Conservation (phyloP, 1,140 invertebrate genomes). For the Dendrolimus kikuchii region DNA sequence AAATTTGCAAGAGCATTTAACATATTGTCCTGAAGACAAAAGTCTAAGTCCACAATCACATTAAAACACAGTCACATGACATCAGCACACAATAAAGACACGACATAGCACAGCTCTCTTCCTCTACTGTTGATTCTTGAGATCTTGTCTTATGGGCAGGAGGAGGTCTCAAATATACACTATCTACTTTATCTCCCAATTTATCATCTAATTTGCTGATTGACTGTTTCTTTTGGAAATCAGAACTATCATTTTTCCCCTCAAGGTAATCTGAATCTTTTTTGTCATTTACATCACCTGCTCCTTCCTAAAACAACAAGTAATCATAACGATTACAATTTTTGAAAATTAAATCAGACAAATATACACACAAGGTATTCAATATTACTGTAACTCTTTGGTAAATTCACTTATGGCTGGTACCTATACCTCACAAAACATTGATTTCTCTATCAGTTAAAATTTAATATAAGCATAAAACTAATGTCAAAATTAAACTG, state of each 20-base stretch:
- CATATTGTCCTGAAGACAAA: too few relatives aligned
- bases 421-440: too few relatives aligned
- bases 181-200: slow-evolving; percentile 46
- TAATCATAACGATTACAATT: background rate
- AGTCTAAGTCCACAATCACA: slow-evolving; percentile 24
- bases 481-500: too few relatives aligned
- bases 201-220: slow-evolving; percentile 23
- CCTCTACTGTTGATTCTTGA: slow-evolving; percentile 34
- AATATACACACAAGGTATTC: background rate
- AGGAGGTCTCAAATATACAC: slow-evolving; percentile 46
- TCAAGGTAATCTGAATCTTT: slow-evolving; percentile 27
- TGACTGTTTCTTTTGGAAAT: slow-evolving; percentile 18
- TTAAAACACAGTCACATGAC: slow-evolving; percentile 62
- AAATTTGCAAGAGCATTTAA: too few relatives aligned
- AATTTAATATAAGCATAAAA: too few relatives aligned
- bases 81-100: slow-evolving; percentile 62
- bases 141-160: slow-evolving; percentile 39
- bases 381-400: background rate
- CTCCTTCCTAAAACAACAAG: slow-evolving; percentile 32
- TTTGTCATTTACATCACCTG: slow-evolving; percentile 30
- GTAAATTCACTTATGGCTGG: too few relatives aligned
- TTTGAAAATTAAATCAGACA: background rate
- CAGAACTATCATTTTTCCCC: slow-evolving; percentile 23
- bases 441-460: too few relatives aligned
- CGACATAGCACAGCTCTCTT: slow-evolving; percentile 58